Conservation (phyloP, 2,888 invertebrate species). For the Dorcus hopei region DNA sequence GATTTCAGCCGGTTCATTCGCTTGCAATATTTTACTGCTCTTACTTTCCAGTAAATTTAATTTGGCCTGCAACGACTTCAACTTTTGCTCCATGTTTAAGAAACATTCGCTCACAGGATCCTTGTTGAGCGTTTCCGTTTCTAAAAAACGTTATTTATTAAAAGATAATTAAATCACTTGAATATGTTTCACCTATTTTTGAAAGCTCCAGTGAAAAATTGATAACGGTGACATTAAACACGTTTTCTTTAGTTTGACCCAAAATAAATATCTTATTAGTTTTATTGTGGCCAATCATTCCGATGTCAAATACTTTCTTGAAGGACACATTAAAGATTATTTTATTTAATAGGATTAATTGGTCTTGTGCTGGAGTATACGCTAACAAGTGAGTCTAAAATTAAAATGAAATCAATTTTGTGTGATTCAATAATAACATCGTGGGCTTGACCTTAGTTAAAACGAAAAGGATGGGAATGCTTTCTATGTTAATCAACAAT, state of each 20-base stretch:
- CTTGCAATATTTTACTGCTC: conserved; percentile 8
- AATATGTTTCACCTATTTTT: conserved; percentile 28
- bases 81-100: neutral
- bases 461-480: conserved; percentile 14
- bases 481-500: conserved; percentile 3
- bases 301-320: conserved; percentile 14
- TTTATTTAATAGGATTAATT: conserved; percentile 6
- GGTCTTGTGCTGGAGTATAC: conserved; percentile 6
- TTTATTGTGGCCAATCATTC: conserved; percentile 15
- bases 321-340: conserved; percentile 4
- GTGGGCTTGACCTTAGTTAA: conserved; percentile 12
- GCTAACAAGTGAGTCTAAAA: conserved; percentile 15
- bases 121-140: neutral
- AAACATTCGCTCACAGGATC: neutral
- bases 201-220: conserved; percentile 25
- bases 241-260: conserved; percentile 24
- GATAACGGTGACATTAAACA: conserved; percentile 26
- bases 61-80: neutral
- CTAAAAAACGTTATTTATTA: neutral
- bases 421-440: neutral
- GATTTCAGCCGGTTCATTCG: neutral
- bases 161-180: neutral
- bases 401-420: neutral
- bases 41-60: neutral
- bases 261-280: conserved; percentile 27